Percentiles rank a stretch among this genome's conserved stretches.
Conservation (phyloP, 2,797 vertebrate genomes). For the Liparis tanakae region DNA sequence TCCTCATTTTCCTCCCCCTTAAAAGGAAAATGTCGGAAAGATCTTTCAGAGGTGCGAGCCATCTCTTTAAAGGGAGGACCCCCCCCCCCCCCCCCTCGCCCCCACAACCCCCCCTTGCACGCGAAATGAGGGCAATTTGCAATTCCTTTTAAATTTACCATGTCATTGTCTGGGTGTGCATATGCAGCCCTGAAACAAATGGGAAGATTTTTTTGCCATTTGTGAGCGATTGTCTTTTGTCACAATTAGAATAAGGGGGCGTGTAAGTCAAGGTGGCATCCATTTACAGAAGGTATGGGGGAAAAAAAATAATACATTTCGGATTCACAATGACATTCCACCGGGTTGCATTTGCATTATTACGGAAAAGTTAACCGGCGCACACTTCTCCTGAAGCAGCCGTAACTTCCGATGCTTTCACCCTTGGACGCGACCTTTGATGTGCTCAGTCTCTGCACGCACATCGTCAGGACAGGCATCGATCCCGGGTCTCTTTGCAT, state of each 20-base stretch:
- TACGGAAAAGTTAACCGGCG: slow-evolving; percentile 24
- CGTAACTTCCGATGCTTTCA: slow-evolving; percentile 19
- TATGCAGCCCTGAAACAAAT: slow-evolving; percentile 60
- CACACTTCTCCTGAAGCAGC: slow-evolving; percentile 24
- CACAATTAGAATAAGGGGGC: slow-evolving; percentile 21
- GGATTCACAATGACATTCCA: slow-evolving; percentile 17
- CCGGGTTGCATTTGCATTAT: slow-evolving; percentile 35
- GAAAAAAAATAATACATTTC: slow-evolving; percentile 1
- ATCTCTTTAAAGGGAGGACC: slow-evolving; percentile 39
- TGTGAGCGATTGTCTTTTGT: slow-evolving; percentile 52
- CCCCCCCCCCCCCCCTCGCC: slow-evolving; percentile 6
- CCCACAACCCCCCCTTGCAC: slow-evolving; percentile 45
- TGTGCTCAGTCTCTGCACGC: slow-evolving; percentile 24
- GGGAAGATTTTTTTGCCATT: slow-evolving; percentile 28
- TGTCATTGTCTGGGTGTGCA: slow-evolving; percentile 59
- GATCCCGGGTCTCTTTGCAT: slow-evolving; percentile 65
- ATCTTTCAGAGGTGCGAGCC: slow-evolving; percentile 52
- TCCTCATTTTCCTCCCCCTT: slow-evolving; percentile 64
- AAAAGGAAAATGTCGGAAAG: slow-evolving; percentile 65
- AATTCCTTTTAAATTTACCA: slow-evolving; percentile 68
- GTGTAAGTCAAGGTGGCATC: slow-evolving; percentile 35
- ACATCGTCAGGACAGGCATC: slow-evolving; percentile 49
- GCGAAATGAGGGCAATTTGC: slow-evolving; percentile 67
- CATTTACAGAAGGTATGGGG: slow-evolving; percentile 19
- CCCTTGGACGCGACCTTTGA: slow-evolving; percentile 45